Evolutionary conservation across 2,113 vertebrate genomes (phyloP), one percentile per base, ranked within the genome.

Genomic region (Misgurnus mizolepis): DNA sequence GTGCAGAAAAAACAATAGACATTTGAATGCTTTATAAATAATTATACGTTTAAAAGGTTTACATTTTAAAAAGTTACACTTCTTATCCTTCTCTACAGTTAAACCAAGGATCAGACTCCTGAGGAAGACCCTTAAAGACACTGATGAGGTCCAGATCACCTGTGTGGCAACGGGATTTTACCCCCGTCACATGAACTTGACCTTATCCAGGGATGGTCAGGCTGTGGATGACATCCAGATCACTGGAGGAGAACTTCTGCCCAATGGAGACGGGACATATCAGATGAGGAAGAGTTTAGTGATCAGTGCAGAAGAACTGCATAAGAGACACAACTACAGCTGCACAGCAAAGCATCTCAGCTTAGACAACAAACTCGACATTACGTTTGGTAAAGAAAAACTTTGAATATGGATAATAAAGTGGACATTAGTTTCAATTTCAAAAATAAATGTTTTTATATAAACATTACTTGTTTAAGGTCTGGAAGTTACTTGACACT

Each of bases 161-260:
- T 80, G 78, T 43, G 43, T 80, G 68, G 68, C 67, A 41, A 79
- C 78, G 1, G 67, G 78, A 7, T 79, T 79, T 45, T 71, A 79
- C 67, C 78, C 78, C 55, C 67, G 67, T n/a, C 43, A 61, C 67
- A 62, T 71, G 8, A 58, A 71, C 11, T 40, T 71, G 78, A 71
- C 78, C 34, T 12, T 79, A 55, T 56, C 34, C 17, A 76, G 58
- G n/a, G 56, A 49, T 14, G 56, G 53, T 43, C 56, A 45, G 10
- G 67, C 68, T 39, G 47, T 82, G n/a, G 22, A 74, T 17, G 78
- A 79, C 56, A 10, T 61, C 18, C 55, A 60, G 67, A 68, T 47
- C 34, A 45, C n/a, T 5, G 78, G 67, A 14, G 56, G 41, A 56
- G 43, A 45, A 0, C 11, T 50, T 58, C 34, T 76, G 5, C 66